These are phyloP conservation scores for Desmophyllum pertusum DNA, from an alignment of 92 coral and sea anemone species.

Conservation along the genomic window DNA sequence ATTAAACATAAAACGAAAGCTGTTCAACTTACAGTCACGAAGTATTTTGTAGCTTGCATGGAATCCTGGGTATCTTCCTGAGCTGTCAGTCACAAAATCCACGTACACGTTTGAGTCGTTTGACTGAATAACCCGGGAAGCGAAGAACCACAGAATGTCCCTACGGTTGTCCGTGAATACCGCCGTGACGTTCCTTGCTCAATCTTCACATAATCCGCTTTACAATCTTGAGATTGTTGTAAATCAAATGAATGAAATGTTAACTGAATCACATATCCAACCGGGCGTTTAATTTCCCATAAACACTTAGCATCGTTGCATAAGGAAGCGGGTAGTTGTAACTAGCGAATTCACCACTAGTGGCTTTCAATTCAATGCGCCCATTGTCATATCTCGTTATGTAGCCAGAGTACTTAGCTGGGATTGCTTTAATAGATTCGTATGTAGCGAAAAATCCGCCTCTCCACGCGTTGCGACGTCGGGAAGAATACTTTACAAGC, in stretches of 20 bases:
- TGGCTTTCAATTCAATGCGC: neutral
- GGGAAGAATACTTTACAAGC: neutral
- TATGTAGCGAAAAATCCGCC: conserved; percentile 41
- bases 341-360: conserved; percentile 38
- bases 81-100: conserved; percentile 51
- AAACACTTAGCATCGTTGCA: conserved; percentile 46
- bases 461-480: neutral
- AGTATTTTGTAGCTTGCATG: conserved; percentile 53
- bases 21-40: conserved; percentile 42
- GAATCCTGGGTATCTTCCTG: conserved; percentile 69
- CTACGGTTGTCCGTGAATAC: neutral
- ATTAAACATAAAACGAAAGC: too few relatives aligned
- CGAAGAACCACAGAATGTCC: conserved; percentile 43
- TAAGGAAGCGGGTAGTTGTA: conserved; percentile 35
- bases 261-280: conserved; percentile 35
- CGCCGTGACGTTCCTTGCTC: neutral
- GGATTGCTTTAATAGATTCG: conserved; percentile 37
- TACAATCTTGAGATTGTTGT: conserved; percentile 32
- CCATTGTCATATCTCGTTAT: neutral
- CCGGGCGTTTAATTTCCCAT: conserved; percentile 40
- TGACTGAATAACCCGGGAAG: neutral
- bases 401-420: neutral
- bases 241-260: conserved; percentile 34
- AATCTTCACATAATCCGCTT: conserved; percentile 37
- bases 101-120: conserved; percentile 52